phyloP scores from a whole-genome alignment of 1,140 invertebrate genomes.

The Lasioglossum albipes region DNA sequence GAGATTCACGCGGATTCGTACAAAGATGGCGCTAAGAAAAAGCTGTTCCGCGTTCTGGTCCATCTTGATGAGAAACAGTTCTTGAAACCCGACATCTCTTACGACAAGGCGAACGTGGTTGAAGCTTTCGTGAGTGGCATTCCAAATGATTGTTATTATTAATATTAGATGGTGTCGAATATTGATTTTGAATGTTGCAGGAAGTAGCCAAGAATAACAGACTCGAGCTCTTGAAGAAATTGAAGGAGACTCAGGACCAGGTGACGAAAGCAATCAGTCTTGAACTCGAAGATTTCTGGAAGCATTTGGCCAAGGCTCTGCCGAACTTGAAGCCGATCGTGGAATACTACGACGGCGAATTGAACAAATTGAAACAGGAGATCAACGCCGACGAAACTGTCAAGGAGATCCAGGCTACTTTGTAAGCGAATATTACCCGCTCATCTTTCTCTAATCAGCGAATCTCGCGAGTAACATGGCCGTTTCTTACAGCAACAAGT shows the following conservation, averaged over 20 bases:
- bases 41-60: slow-evolving; percentile 82
- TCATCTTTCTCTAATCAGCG: too few species aligned
- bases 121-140: slow-evolving; percentile 67
- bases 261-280: slow-evolving; percentile 70
- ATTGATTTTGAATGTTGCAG: slow-evolving; percentile 42
- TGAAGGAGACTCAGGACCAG: slow-evolving; percentile 75
- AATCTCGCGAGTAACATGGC: not conserved
- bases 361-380: slow-evolving; percentile 83
- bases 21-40: slow-evolving; percentile 81
- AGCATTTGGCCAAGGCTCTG: slow-evolving; percentile 81
- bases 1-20: slow-evolving; percentile 82
- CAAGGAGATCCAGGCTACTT: slow-evolving; percentile 83
- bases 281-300: slow-evolving; percentile 74
- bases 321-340: slow-evolving; percentile 83
- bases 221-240: slow-evolving; percentile 69
- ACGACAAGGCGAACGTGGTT: slow-evolving; percentile 83
- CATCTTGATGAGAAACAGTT: slow-evolving; percentile 85
- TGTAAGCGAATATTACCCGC: slow-evolving; percentile 79
- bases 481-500: slow-evolving; percentile 73
- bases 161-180: too few species aligned
- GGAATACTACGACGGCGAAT: slow-evolving; percentile 82
- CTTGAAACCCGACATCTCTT: slow-evolving; percentile 84
- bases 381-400: slow-evolving; percentile 84
- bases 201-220: slow-evolving; percentile 51
- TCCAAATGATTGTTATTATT: not conserved